Evolutionary conservation across 2,797 vertebrate species (phyloP).

Genomic region (Sebastes cheni): DNA sequence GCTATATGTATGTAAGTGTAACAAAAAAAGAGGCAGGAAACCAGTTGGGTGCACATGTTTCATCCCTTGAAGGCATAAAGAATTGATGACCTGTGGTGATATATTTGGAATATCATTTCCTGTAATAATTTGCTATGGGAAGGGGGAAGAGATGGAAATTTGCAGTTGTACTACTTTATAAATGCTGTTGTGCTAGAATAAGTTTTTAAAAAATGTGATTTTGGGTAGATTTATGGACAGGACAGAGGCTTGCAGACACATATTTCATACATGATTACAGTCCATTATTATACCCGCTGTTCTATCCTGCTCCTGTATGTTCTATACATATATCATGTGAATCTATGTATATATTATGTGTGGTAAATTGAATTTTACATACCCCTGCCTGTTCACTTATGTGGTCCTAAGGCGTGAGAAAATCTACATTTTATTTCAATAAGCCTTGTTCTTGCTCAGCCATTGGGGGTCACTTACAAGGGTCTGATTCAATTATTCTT

Average conservation of each 20-base stretch:
- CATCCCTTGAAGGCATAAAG: conserved; percentile 62
- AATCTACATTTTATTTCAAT: conserved; percentile 64
- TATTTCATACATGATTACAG: conserved; percentile 20
- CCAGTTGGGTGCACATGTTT: conserved; percentile 50
- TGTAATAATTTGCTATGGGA: conserved; percentile 64
- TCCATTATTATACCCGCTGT: neutral
- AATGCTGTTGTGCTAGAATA: conserved; percentile 50
- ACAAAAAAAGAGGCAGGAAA: conserved; percentile 40
- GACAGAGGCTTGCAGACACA: neutral
- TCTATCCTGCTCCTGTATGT: neutral
- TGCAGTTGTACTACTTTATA: conserved; percentile 28
- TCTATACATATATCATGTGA: neutral
- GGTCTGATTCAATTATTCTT: conserved; percentile 80
- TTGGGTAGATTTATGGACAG: neutral
- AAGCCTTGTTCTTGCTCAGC: conserved; percentile 58
- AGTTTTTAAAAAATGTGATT: conserved; percentile 3
- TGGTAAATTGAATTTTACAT: conserved; percentile 27
- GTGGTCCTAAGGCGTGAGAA: conserved; percentile 32
- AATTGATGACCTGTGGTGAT: conserved; percentile 75
- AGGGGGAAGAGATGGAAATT: conserved; percentile 3
- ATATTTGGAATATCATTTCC: conserved; percentile 78
- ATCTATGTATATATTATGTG: conserved; percentile 3
- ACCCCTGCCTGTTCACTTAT: conserved; percentile 21
- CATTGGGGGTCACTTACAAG: conserved; percentile 72
- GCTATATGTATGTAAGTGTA: conserved; percentile 19